These are phyloP conservation scores for Brachyrhaphis roseni DNA, from an alignment of 2,797 vertebrate genomes.

Conservation along the genomic window DNA sequence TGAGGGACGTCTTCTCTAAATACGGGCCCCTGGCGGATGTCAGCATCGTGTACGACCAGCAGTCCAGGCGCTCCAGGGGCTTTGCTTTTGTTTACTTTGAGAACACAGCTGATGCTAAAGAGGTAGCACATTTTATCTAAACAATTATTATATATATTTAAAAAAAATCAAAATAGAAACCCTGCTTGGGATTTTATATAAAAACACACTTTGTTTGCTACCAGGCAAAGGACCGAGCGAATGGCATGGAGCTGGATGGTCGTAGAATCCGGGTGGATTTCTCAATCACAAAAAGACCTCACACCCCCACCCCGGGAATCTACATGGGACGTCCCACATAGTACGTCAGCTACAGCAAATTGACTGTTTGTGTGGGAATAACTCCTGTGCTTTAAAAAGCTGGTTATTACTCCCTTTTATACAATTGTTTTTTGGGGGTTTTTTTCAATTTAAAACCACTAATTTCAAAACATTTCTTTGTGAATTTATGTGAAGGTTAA, in stretches of 20 bases:
- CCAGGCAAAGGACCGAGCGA: conserved; percentile 95
- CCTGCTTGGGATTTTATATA: background rate
- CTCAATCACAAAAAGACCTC: conserved; percentile 95
- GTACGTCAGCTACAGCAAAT: conserved; percentile 79
- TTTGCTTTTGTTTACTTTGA: conserved; percentile 98
- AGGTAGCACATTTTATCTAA: conserved; percentile 77
- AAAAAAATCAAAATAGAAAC: background rate
- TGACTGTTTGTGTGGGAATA: conserved; percentile 4
- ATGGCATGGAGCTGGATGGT: conserved; percentile 97
- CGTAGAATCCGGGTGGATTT: conserved; percentile 95
- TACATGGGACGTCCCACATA: conserved; percentile 98
- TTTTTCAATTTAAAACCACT: background rate
- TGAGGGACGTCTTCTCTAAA: conserved; percentile 95
- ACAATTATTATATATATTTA: background rate
- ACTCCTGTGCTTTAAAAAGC: background rate
- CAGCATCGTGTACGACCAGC: conserved; percentile 94
- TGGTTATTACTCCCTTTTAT: background rate
- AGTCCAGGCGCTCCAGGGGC: conserved; percentile 93
- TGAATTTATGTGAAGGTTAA: too few species aligned
- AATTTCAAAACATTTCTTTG: too few species aligned
- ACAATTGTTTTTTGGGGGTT: background rate
- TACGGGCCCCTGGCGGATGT: conserved; percentile 93
- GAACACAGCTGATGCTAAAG: conserved; percentile 90
- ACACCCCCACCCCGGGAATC: conserved; percentile 96
- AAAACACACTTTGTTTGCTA: conserved; percentile 6